A percentile compares a stretch with the other conserved stretches of the same genome.
These are phyloP conservation scores for Lasioglossum pauxillum DNA, from an alignment of 2,888 invertebrate genomes.

Conservation along the genomic window DNA sequence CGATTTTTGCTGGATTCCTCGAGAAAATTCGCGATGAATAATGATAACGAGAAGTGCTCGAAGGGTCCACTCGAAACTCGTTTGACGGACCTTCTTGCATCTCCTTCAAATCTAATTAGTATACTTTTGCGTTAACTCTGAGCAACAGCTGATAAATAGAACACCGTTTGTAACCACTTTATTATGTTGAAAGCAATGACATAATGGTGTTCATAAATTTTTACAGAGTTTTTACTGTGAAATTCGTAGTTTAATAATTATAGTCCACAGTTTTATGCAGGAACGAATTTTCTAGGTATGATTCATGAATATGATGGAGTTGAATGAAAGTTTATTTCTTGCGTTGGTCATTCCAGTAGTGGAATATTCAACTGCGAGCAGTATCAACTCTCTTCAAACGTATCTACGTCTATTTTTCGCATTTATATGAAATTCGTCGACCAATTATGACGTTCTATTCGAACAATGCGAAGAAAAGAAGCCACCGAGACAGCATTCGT, in stretches of 20 bases:
- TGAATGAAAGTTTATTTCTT: background rate
- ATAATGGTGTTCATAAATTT: background rate
- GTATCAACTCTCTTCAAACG: background rate
- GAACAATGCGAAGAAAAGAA: background rate
- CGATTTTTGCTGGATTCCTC: background rate
- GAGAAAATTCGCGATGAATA: background rate
- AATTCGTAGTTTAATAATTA: background rate
- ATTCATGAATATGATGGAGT: background rate
- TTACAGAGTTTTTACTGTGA: background rate
- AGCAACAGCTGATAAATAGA: too few relatives aligned
- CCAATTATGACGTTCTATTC: background rate
- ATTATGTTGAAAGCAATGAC: background rate
- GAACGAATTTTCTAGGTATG: background rate
- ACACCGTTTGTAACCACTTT: background rate
- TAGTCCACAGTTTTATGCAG: background rate
- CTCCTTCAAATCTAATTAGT: background rate
- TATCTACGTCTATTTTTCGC: background rate
- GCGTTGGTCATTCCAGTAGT: background rate
- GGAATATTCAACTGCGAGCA: background rate
- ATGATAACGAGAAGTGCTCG: background rate
- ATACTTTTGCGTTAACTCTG: background rate
- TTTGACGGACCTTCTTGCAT: background rate
- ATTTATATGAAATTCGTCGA: background rate
- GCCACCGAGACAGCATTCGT: too few relatives aligned
- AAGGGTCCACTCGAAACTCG: background rate